These are phyloP conservation scores for Melanogrammus aeglefinus DNA, from an alignment of 2,797 vertebrate genomes.

Conservation along the genomic window DNA sequence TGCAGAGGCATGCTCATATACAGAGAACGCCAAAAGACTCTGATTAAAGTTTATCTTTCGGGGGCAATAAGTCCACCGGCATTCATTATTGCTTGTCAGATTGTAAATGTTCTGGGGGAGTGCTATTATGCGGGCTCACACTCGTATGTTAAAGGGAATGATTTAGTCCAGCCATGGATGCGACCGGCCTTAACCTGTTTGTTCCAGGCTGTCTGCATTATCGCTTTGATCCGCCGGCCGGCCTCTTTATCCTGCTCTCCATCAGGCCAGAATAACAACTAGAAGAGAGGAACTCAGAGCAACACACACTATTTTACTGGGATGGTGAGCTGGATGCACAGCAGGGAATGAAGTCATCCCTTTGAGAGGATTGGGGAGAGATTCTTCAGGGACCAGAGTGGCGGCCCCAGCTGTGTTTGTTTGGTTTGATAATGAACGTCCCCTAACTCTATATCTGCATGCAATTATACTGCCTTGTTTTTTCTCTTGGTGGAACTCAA, in stretches of 20 bases:
- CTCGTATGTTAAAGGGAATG: conserved; percentile 68
- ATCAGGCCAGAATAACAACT: neutral
- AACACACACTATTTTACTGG: conserved; percentile 4
- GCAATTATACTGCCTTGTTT: neutral
- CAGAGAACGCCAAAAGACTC: conserved; percentile 64
- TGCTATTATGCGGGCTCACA: conserved; percentile 75
- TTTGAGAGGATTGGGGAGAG: conserved; percentile 42
- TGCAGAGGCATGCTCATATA: conserved; percentile 77
- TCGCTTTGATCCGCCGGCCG: conserved; percentile 47
- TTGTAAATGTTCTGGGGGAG: conserved; percentile 75
- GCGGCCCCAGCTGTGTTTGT: conserved; percentile 34
- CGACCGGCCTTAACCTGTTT: conserved; percentile 62
- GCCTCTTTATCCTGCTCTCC: conserved; percentile 25
- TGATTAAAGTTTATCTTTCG: conserved; percentile 85
- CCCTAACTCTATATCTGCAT: conserved; percentile 1
- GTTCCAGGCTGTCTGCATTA: conserved; percentile 50
- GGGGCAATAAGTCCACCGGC: conserved; percentile 79
- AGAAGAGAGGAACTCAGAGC: conserved; percentile 6
- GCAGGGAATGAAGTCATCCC: conserved; percentile 13
- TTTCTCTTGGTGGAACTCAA: neutral
- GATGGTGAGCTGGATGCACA: neutral
- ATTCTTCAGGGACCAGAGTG: conserved; percentile 40
- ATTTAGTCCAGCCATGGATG: conserved; percentile 55
- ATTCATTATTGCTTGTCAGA: conserved; percentile 83
- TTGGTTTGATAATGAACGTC: conserved; percentile 29